Evolutionary conservation across 2,113 vertebrate genomes (phyloP), one percentile per base, ranked within the genome.

Genomic region (Myotis brandtii): DNA sequence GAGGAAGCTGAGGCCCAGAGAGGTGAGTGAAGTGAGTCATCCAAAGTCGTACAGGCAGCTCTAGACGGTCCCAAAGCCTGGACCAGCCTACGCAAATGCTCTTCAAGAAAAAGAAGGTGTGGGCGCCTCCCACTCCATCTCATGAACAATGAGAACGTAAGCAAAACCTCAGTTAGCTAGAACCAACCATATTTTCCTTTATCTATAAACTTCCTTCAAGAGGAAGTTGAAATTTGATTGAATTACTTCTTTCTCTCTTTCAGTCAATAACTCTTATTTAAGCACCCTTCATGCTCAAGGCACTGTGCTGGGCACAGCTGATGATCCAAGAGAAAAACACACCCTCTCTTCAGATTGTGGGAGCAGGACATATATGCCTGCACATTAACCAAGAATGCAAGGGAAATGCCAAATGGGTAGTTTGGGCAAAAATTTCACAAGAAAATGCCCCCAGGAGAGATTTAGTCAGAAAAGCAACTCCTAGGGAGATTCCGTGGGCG

Each of bases 371-470:
- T 0, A 0, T 20, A 43, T 32, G 48, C 52, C 21, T 6, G 17
- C 23, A 3, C 2, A 2, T 27, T 37, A 46, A 80, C 92, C 48
- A 12, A 66, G 59, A 50, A 27, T 0, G 2, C 62, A 30, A 66
- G 95, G 94, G 92, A 96, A 95, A 89, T 82, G 92, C 89, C 94
- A 1, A 1, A 17, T 30, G 73, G 12, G 67, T 82, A 50, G 79
- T 16, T 27, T 46, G 43, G 69, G 17, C 54, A 77, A 66, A 75
- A 73, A n/a, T 62, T 88, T 95, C 87, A 95, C 56, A 27, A 73
- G 87, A 80, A 97, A 97, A 93, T 95, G 87, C 50, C 90, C 86
- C 83, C 4, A 23, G 7, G 32, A 89, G 54, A 89, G 46, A 80
- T 17, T 90, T 85, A 73, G 56, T 89, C 87, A 94, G 90, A 83